Conservation (phyloP, 2,113 vertebrate genomes). For the Mastomys coucha region DNA sequence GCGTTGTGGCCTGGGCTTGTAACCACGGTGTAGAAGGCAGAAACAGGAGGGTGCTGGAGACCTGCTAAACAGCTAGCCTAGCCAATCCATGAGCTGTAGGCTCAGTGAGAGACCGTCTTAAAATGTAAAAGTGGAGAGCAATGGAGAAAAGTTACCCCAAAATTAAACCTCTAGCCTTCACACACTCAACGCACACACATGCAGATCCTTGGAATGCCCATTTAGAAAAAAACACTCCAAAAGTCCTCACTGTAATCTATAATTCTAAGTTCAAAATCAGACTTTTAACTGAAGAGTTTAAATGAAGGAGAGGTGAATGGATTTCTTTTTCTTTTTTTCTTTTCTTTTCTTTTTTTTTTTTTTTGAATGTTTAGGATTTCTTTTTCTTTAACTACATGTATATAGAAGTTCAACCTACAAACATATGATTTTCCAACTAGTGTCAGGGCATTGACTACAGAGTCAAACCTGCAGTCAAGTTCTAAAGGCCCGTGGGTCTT, state of each 20-base stretch:
- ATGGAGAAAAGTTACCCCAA: background rate
- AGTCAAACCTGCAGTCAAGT: background rate
- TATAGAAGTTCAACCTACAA: slow-evolving; percentile 28
- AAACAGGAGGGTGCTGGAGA: background rate
- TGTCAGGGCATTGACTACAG: background rate
- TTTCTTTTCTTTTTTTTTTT: too few relatives aligned
- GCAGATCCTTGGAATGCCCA: background rate
- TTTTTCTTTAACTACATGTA: background rate
- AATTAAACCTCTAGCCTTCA: background rate
- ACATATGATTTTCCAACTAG: background rate
- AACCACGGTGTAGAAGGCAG: background rate
- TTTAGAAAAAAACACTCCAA: background rate
- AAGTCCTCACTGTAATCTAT: background rate
- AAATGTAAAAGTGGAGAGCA: background rate
- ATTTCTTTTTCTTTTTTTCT: too few relatives aligned
- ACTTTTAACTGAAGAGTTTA: background rate
- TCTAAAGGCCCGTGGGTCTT: background rate
- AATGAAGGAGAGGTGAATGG: slow-evolving; percentile 14
- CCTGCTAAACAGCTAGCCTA: background rate
- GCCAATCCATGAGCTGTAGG: background rate
- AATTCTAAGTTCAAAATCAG: slow-evolving; percentile 6
- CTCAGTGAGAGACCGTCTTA: background rate
- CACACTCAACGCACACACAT: background rate
- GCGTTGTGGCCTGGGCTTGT: background rate
- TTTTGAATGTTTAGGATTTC: too few relatives aligned